Percentiles rank a stretch among this genome's conserved stretches.
phyloP scores from a whole-genome alignment of 2,113 vertebrate species.

The Triplophysa dalaica region DNA sequence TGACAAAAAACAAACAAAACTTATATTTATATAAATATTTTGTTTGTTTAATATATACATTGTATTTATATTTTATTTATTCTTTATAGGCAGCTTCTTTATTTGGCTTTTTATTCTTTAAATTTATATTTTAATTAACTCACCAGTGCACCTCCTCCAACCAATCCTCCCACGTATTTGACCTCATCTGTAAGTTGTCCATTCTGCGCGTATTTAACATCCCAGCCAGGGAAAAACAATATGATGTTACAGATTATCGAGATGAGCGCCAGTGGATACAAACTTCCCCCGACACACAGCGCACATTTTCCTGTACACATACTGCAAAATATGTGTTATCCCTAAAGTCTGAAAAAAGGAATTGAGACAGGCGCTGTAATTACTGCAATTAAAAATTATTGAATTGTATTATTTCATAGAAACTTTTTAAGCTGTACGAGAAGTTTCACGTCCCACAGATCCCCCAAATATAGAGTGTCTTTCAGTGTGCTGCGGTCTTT shows the following conservation, averaged over 20 bases:
- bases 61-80: background rate
- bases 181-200: slow-evolving; percentile 74
- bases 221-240: slow-evolving; percentile 76
- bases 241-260: slow-evolving; percentile 79
- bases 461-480: background rate
- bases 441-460: background rate
- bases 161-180: slow-evolving; percentile 78
- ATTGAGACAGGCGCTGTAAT: background rate
- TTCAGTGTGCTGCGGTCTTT: slow-evolving; percentile 6
- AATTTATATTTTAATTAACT: slow-evolving; percentile 49
- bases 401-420: background rate
- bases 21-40: background rate
- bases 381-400: background rate
- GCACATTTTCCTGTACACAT: slow-evolving; percentile 81
- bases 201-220: slow-evolving; percentile 63
- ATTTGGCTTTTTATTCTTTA: background rate
- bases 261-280: slow-evolving; percentile 72
- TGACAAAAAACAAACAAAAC: background rate
- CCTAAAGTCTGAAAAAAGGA: background rate
- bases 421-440: background rate
- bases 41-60: too few species aligned
- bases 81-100: too few species aligned
- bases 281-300: slow-evolving; percentile 64
- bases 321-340: slow-evolving; percentile 1
- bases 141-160: slow-evolving; percentile 78